Evolutionary conservation across 1,140 invertebrate genomes (phyloP), one percentile per base, ranked within the genome.

Genomic region (Drosophila pruinosa): DNA sequence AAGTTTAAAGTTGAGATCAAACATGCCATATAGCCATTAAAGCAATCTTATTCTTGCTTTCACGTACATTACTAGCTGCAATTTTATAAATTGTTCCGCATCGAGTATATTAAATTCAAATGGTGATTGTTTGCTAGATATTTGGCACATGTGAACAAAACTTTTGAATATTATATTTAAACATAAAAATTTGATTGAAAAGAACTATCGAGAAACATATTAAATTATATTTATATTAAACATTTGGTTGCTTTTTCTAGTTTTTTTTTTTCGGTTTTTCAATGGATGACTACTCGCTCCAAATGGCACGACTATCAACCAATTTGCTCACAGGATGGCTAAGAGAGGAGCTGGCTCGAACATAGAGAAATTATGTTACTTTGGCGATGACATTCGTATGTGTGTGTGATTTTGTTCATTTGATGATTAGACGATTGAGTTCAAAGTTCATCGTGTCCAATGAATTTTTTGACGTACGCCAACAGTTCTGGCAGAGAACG

Each of bases 401-500:
- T 41, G 22, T 34, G 14, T 56, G 19, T 24, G 28, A 48, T 19
- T 53, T 10, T 38, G 53, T 67, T 54, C 39, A 34, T 47, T 48
- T 34, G 28, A 57, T 39, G 34, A 17, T 47, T 17, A 10, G 5
- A 24, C n/a, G n/a, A n/a, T 2, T 21, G 2, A 10, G 48, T 19
- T 90, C 71, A 90, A 28, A 90, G 83, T 70, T 90, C 89, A 38
- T 90, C 89, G 28, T 90, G 89, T 8, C 77, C 75, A 6, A 77
- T 48, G 52, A 90, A 77, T 54, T 90, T 90, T 62, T 74, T 90
- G 14, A 90, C 70, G 43, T 90, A 90, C 12, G 81, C 56, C 43
- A 89, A 72, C 36, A 90, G 68, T 86, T 95, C 94, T 3, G 95
- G 94, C 4, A 96, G 89, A 3, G 92, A 93, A 31, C 95, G 92